Evolutionary conservation across 2,888 invertebrate genomes (phyloP).

Genomic region (Himalopsyche japonica): DNA sequence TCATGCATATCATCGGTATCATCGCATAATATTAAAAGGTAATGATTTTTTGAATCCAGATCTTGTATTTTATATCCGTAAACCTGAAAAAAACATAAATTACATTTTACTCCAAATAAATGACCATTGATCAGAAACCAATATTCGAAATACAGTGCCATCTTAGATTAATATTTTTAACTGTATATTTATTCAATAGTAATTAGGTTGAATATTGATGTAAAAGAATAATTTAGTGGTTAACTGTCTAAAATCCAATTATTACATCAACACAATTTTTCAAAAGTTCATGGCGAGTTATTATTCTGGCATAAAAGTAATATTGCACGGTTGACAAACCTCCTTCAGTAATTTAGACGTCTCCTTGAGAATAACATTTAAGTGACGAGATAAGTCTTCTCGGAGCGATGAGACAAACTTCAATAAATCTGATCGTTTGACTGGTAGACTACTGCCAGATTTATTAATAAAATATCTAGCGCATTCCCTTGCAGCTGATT

Average conservation of each 20-base stretch:
- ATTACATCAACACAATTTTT: no score
- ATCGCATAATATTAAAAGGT: slow-evolving; percentile 23
- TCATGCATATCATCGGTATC: not conserved
- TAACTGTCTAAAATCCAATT: no score
- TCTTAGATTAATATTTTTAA: not conserved
- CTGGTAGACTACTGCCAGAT: slow-evolving; percentile 12
- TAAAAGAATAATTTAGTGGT: not conserved
- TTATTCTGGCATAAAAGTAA: not conserved
- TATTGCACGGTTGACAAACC: not conserved
- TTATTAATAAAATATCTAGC: slow-evolving; percentile 26
- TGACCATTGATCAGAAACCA: not conserved
- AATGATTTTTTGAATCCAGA: slow-evolving; percentile 27
- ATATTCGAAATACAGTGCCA: not conserved
- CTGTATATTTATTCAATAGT: not conserved
- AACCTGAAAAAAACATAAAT: slow-evolving; percentile 12
- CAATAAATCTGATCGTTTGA: slow-evolving; percentile 21
- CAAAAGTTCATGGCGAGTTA: not conserved
- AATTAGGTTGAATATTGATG: not conserved
- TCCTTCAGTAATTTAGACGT: slow-evolving; percentile 8
- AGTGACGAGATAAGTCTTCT: slow-evolving; percentile 13
- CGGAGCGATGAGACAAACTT: slow-evolving; percentile 13
- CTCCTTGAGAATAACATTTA: slow-evolving; percentile 5
- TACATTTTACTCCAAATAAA: not conserved
- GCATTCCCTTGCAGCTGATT: slow-evolving; percentile 5
- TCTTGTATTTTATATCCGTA: slow-evolving; percentile 31